phyloP scores from a whole-genome alignment of 1,140 invertebrate species.

The Drosophila truncata region DNA sequence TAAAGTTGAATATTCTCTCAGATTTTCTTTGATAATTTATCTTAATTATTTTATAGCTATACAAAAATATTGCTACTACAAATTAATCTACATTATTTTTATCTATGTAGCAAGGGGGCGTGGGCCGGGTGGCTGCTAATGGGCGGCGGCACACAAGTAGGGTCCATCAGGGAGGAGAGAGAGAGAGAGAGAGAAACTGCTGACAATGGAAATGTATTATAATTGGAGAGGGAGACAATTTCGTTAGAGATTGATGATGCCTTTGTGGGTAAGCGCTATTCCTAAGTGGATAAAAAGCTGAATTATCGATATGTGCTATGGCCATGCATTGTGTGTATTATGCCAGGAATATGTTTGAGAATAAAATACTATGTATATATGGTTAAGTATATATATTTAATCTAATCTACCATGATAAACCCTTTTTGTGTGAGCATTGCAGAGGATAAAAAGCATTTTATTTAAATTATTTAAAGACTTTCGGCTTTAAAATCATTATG shows the following conservation, averaged over 20 bases:
- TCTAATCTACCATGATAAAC: neutral
- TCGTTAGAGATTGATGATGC: constrained; percentile 45
- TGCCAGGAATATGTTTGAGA: neutral
- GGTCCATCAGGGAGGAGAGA: too few relatives aligned
- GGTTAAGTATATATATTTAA: neutral
- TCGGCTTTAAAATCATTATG: neutral
- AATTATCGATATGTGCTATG: constrained; percentile 35
- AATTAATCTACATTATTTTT: neutral
- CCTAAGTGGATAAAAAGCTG: constrained; percentile 50
- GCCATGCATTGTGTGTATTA: constrained; percentile 13
- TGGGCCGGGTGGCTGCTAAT: constrained; percentile 4
- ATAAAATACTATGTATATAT: neutral
- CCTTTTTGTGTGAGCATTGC: neutral
- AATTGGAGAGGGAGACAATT: constrained; percentile 40
- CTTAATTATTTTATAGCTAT: neutral
- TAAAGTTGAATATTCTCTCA: neutral
- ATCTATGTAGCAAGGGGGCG: neutral
- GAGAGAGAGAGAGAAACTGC: constrained; percentile 21
- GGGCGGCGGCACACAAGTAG: constrained; percentile 10
- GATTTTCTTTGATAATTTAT: neutral
- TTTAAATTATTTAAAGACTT: neutral
- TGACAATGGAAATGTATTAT: constrained; percentile 59
- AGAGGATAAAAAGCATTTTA: neutral
- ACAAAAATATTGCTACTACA: neutral
- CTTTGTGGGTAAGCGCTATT: constrained; percentile 33